Base-by-base conservation (phyloP, 2,888 invertebrate genomes). In the Oithona nana region DNA sequence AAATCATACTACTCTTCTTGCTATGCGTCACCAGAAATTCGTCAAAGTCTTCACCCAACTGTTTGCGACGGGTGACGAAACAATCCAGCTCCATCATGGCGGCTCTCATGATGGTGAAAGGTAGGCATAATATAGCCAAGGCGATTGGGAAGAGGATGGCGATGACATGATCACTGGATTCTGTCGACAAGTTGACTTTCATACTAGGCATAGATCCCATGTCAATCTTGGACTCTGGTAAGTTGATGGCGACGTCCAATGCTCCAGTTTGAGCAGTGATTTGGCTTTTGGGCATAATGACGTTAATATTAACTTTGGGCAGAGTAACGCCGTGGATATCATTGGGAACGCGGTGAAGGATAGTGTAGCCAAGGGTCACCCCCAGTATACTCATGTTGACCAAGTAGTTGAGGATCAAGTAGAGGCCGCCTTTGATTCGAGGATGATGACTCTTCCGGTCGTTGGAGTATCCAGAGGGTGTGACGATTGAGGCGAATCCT, bases 41-140 rank as follows among this genome's bases (percentile, higher is more conserved):
- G 16, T 39, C 39, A 39, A 39, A 39, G 16, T 39, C 39, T 6
- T 39, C 39, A 39, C 39, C 59, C n/a, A 59, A 50, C 39, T 59
- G 28, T 49, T 59, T 59, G 26, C 49, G 22, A 26, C 49, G 48
- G 3, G 28, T 20, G 4, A 59, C 49, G 20, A 59, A 59, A 20
- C 59, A 59, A 16, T 59, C 59, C 49, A 59, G 28, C 26, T 59
- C 59, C 48, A 48, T 59, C 59, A 59, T 49, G 49, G 49, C 48
- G 28, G 59, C 59, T 50, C 59, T 39, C 48, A 59, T 59, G 50
- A 59, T 49, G 6, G 29, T 29, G 29, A 59, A 59, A 1, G 59
- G 59, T 20, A 59, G n/a, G 26, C 28, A 24, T 13, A 59, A 49
- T 16, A 50, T 13, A 26, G 49, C 48, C 13, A 59, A 50, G 16